Evolutionary conservation across 2,797 vertebrate genomes (phyloP).

Genomic region (Caiman crocodilus): DNA sequence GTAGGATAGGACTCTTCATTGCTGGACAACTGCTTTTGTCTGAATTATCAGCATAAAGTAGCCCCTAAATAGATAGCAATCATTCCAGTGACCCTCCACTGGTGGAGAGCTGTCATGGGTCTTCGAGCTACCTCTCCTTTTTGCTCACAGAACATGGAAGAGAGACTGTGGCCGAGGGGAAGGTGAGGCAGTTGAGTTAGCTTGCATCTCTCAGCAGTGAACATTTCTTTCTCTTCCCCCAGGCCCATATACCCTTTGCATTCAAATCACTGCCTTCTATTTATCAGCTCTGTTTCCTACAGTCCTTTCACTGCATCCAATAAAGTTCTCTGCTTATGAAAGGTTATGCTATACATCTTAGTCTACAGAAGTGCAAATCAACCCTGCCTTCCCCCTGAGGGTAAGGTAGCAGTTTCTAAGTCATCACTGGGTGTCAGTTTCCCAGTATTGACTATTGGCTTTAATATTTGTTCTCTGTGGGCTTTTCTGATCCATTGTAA

Average conservation of each 20-base stretch:
- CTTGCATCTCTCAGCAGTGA: too few relatives aligned
- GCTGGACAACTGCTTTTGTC: constrained; percentile 63
- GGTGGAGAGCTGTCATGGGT: constrained; percentile 31
- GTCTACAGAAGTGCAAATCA: too few relatives aligned
- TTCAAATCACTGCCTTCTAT: too few relatives aligned
- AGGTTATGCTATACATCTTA: too few relatives aligned
- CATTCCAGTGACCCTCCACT: constrained; percentile 42
- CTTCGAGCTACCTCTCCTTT: constrained; percentile 26
- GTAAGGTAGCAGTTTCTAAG: neutral
- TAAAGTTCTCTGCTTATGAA: too few relatives aligned
- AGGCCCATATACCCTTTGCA: too few relatives aligned
- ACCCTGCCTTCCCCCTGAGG: too few relatives aligned
- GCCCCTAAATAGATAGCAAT: constrained; percentile 19
- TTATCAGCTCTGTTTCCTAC: too few relatives aligned
- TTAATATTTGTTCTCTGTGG: neutral
- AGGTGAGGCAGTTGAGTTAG: neutral
- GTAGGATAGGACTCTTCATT: constrained; percentile 67
- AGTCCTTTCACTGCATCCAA: too few relatives aligned
- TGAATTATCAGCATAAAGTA: constrained; percentile 65
- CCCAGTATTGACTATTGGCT: rapidly evolving
- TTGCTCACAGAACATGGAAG: neutral
- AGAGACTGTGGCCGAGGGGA: neutral
- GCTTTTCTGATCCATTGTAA: neutral
- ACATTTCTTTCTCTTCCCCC: too few relatives aligned
- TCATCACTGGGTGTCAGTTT: neutral